Percentiles rank a stretch among this genome's conserved stretches.
phyloP scores from a whole-genome alignment of 1,140 invertebrate genomes.

The Drosophila mauritiana region DNA sequence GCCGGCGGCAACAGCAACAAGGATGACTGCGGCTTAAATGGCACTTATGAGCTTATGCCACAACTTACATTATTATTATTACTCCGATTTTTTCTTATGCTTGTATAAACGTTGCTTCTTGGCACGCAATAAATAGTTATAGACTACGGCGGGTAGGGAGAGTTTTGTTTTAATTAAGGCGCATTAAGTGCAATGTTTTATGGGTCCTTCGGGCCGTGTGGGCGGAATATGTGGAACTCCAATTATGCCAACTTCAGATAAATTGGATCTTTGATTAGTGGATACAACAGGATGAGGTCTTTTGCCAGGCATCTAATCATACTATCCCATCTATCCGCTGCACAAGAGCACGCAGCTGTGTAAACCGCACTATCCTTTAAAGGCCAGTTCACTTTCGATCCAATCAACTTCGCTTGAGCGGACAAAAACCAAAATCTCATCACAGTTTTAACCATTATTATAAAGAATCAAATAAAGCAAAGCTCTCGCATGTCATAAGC shows the following conservation, averaged over 20 bases:
- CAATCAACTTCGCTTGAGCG: constrained; percentile 12
- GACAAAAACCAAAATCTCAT: constrained; percentile 25
- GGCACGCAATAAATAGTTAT: constrained; percentile 75
- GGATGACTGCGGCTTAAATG: constrained; percentile 78
- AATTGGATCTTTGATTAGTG: constrained; percentile 9
- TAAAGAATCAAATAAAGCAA: constrained; percentile 58
- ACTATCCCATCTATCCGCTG: too few species aligned
- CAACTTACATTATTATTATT: constrained; percentile 84
- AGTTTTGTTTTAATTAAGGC: constrained; percentile 72
- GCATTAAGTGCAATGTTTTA: constrained; percentile 63
- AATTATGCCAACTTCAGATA: not conserved
- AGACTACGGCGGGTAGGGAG: constrained; percentile 43
- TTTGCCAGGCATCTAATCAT: too few species aligned
- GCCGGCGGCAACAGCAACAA: constrained; percentile 31
- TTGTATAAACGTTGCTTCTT: constrained; percentile 24
- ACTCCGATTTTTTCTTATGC: constrained; percentile 60
- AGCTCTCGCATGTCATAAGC: constrained; percentile 63
- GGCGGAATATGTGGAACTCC: constrained; percentile 5
- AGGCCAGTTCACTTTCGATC: not conserved
- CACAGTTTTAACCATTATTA: constrained; percentile 41
- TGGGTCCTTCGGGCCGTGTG: constrained; percentile 24
- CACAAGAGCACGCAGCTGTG: too few species aligned
- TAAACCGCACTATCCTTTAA: not conserved
- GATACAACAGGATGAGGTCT: too few species aligned
- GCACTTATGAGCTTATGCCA: constrained; percentile 83